phyloP scores from a whole-genome alignment of 2,113 vertebrate genomes.

The Eulacestoma nigropectus region DNA sequence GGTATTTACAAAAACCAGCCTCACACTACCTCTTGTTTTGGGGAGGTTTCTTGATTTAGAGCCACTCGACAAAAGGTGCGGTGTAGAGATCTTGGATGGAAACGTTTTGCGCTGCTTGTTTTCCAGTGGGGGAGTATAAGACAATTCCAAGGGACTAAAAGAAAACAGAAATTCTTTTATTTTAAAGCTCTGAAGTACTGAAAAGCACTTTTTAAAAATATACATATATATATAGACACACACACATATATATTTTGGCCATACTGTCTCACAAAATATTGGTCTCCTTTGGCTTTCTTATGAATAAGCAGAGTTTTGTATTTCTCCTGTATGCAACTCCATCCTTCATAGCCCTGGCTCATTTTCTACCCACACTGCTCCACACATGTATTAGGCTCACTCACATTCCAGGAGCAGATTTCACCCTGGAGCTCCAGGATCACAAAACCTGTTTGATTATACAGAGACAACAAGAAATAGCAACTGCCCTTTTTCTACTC shows the following conservation, averaged over 20 bases:
- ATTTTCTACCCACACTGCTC: neutral
- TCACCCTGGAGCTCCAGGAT: neutral
- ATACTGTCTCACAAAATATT: neutral
- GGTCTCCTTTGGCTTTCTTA: neutral
- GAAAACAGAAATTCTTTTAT: neutral
- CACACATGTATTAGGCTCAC: neutral
- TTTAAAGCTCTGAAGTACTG: neutral
- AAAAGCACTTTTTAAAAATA: neutral
- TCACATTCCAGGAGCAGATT: neutral
- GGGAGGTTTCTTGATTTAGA: slow-evolving; percentile 77
- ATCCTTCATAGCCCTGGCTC: neutral
- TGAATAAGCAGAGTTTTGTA: neutral
- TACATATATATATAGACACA: fast-evolving
- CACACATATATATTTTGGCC: neutral
- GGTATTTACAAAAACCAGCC: neutral
- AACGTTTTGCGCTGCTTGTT: slow-evolving; percentile 89
- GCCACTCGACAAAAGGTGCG: slow-evolving; percentile 62
- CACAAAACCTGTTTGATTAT: neutral
- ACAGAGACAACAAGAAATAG: neutral
- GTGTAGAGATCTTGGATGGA: slow-evolving; percentile 79
- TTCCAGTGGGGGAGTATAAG: slow-evolving; percentile 85
- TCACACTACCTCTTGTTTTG: slow-evolving; percentile 78
- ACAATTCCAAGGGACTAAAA: slow-evolving; percentile 86
- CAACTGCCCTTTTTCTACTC: neutral
- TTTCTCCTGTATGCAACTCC: neutral